A percentile compares a stretch with the other conserved stretches of the same genome.
Evolutionary conservation across 1,140 invertebrate species (phyloP).

Genomic region (Diabrotica undecimpunctata): DNA sequence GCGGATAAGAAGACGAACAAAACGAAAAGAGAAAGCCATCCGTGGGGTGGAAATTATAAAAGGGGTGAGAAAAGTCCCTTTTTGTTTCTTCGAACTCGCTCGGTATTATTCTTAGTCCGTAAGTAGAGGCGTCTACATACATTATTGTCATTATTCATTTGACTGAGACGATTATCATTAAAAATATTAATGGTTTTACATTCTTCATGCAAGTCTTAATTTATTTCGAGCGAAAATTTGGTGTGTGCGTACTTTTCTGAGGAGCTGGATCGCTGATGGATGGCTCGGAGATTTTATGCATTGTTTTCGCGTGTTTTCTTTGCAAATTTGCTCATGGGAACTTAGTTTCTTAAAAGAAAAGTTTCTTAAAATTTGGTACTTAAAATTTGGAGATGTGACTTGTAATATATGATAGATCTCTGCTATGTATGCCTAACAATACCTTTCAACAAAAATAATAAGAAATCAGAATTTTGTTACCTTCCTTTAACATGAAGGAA

Average conservation of each 20-base stretch:
- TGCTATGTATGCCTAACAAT: no score
- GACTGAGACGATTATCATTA: slow-evolving; percentile 43
- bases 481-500: no score
- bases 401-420: no score
- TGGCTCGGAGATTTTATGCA: slow-evolving; percentile 21
- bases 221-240: slow-evolving; percentile 41
- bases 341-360: no score
- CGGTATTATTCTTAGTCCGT: slow-evolving; percentile 31
- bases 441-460: no score
- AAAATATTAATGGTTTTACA: slow-evolving; percentile 46
- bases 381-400: no score
- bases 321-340: no score
- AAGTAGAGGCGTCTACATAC: slow-evolving; percentile 43
- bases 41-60: slow-evolving; percentile 40
- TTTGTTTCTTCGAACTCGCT: slow-evolving; percentile 36
- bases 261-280: slow-evolving; percentile 26
- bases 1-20: slow-evolving; percentile 31
- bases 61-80: slow-evolving; percentile 36
- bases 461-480: no score
- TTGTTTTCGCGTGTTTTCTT: no score
- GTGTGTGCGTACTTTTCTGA: slow-evolving; percentile 41
- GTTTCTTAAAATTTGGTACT: no score
- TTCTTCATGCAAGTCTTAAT: slow-evolving; percentile 46
- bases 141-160: slow-evolving; percentile 47
- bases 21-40: slow-evolving; percentile 35